These are phyloP conservation scores for Dendrocincla tyrannina DNA, from an alignment of 2,797 vertebrate species.

Conservation along the genomic window DNA sequence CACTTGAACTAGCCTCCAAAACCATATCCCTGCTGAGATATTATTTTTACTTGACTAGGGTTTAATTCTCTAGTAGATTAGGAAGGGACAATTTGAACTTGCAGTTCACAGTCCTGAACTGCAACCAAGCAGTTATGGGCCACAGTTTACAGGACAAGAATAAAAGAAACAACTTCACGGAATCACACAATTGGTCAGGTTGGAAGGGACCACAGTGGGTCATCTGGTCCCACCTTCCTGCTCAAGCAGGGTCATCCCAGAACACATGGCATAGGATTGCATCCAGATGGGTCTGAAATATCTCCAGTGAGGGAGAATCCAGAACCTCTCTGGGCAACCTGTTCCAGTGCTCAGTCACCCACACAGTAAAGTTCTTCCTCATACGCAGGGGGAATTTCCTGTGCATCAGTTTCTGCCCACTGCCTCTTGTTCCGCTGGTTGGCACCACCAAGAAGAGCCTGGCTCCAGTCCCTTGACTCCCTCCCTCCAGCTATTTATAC, in stretches of 20 bases:
- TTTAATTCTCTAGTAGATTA: neutral
- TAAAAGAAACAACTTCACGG: neutral
- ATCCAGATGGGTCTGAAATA: neutral
- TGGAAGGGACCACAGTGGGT: neutral
- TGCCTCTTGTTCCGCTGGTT: accelerated
- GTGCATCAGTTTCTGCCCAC: neutral
- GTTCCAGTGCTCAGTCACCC: neutral
- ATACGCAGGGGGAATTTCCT: neutral
- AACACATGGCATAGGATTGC: neutral
- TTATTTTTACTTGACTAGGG: neutral
- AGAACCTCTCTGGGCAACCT: neutral
- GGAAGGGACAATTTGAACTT: neutral
- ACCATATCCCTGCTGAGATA: neutral
- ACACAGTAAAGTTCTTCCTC: neutral
- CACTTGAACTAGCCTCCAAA: neutral
- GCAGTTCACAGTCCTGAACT: neutral
- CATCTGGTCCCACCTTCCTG: neutral
- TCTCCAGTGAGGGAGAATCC: neutral
- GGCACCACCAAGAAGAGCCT: neutral
- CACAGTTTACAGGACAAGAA: neutral
- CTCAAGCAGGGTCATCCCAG: neutral
- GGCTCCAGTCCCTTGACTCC: neutral
- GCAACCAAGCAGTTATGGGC: neutral
- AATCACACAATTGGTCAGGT: neutral
- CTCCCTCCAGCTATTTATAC: neutral